Base-by-base conservation (phyloP, 2,113 vertebrate species). In the Phrynosoma blainvillii region DNA sequence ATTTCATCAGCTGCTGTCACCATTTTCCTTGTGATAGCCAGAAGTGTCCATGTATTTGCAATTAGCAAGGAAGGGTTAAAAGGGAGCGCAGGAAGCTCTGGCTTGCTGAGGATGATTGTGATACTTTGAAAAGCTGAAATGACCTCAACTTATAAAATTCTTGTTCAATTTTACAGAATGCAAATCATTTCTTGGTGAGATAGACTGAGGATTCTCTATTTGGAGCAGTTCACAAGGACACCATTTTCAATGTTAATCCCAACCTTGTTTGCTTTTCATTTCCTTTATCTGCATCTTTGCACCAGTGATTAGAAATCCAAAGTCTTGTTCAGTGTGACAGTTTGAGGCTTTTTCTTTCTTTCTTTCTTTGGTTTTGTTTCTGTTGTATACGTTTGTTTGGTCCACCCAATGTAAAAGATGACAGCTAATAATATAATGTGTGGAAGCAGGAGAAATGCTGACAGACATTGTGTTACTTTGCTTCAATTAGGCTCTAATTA, bases 401-500 rank as follows among this genome's bases (percentile, higher is more conserved):
- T 93, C 89, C 68, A 52, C 68, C 89, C 87, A 84, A 94, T 91
- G 87, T 84, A 92, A 93, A 92, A 94, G 89, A 93, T 93, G 92
- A 93, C 91, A 96, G 95, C 90, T 94, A 93, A 95, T 94, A 97
- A 93, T 92, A 95, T 93, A 94, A 95, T 92, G 85, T 94, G 87
- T 92, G 77, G 89, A 90, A 94, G 93, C 92, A 91, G 84, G 83
- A 94, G 91, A 95, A 95, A 93, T 90, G 93, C 95, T 96, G 95
- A 95, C 94, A 95, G 92, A 96, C 90, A 93, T 90, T 95, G 93
- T 95, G 92, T 95, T 95, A 94, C 94, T 96, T 95, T 87, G 89
- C 91, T 95, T 95, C 95, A 96, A 95, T 96, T 95, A 94, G 92
- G 91, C 94, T 96, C 94, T 95, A 96, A 96, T 96, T 96, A 95